phyloP scores from a whole-genome alignment of 92 coral and sea anemone genomes.

The Desmophyllum pertusum region DNA sequence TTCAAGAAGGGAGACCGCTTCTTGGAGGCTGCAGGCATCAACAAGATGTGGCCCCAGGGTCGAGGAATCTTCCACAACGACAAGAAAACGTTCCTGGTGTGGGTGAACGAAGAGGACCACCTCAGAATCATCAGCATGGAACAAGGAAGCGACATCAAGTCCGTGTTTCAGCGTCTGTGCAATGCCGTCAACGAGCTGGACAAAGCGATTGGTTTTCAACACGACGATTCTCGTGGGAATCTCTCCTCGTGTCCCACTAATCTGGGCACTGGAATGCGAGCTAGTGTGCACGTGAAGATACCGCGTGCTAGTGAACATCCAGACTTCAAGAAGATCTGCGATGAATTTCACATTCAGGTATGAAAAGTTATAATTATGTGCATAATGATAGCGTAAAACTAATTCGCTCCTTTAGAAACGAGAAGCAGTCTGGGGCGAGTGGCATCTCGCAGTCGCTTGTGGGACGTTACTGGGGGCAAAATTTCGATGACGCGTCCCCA shows the following conservation, averaged over 20 bases:
- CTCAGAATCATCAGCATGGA: constrained; percentile 98
- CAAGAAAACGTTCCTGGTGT: constrained; percentile 88
- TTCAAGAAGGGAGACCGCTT: constrained; percentile 88
- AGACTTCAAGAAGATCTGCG: constrained; percentile 86
- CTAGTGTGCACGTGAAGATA: constrained; percentile 92
- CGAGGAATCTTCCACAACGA: constrained; percentile 95
- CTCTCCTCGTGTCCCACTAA: constrained; percentile 91
- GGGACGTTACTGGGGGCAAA: too few species aligned
- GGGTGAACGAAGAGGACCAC: constrained; percentile 98
- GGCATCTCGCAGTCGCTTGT: too few species aligned
- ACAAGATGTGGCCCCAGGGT: constrained; percentile 90
- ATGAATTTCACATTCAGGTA: constrained; percentile 75
- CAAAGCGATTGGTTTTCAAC: constrained; percentile 79
- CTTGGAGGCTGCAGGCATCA: constrained; percentile 84
- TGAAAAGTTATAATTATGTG: not conserved
- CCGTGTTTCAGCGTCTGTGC: constrained; percentile 82
- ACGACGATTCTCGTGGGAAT: constrained; percentile 76
- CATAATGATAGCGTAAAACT: too few species aligned
- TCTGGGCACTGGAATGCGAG: constrained; percentile 95
- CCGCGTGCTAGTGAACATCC: constrained; percentile 83
- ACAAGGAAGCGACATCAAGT: constrained; percentile 85
- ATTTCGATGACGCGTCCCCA: too few species aligned
- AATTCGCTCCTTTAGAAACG: too few species aligned
- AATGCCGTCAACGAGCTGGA: constrained; percentile 86
- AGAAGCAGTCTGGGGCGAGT: too few species aligned